phyloP scores from a whole-genome alignment of 2,797 vertebrate species.

The Macrochelys suwanniensis region DNA sequence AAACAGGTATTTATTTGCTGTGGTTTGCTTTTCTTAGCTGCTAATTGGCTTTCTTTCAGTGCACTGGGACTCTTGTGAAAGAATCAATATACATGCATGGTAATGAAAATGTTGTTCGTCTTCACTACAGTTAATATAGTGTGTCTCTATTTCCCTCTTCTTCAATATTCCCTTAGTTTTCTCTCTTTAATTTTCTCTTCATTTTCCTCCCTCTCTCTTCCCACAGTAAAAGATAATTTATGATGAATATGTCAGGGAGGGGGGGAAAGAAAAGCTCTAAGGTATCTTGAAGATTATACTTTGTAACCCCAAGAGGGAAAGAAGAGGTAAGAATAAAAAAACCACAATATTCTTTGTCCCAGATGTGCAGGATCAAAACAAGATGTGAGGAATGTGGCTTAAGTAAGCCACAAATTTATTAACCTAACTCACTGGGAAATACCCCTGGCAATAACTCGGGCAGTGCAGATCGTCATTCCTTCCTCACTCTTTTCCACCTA shows the following conservation, averaged over 20 bases:
- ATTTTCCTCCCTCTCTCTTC: background rate
- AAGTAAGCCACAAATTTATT: background rate
- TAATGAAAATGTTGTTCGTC: background rate
- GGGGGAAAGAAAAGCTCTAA: background rate
- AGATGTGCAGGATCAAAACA: background rate
- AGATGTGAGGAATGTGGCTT: background rate
- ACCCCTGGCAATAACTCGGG: background rate
- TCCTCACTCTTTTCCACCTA: background rate
- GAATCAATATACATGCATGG: background rate
- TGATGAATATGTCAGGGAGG: background rate
- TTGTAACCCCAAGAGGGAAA: background rate
- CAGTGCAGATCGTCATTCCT: background rate
- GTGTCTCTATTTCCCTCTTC: background rate
- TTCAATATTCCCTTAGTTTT: background rate
- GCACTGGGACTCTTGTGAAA: background rate
- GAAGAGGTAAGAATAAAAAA: background rate
- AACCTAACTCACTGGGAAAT: background rate
- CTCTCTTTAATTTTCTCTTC: background rate
- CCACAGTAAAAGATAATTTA: background rate
- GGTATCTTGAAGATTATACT: background rate
- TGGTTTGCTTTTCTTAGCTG: background rate
- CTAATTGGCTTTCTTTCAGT: background rate
- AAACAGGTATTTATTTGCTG: background rate
- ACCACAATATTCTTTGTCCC: background rate
- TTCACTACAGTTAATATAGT: background rate